Base-by-base conservation (phyloP, 2,113 vertebrate species). In the Ivindomyrus marchei region DNA sequence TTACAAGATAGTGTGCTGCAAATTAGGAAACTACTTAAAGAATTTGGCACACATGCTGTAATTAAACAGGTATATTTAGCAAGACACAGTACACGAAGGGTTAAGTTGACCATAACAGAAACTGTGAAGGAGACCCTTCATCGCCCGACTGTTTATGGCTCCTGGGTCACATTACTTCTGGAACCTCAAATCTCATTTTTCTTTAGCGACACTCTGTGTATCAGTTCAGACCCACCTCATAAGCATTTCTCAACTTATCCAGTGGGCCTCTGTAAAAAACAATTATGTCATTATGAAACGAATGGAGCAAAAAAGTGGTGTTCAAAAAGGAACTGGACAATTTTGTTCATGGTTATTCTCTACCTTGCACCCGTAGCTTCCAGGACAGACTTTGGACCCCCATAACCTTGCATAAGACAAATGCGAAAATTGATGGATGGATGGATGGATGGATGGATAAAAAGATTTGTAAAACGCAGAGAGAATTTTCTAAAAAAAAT, bases 11-110 rank as follows among this genome's bases (percentile, higher is more conserved):
- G 15, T 84, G 56, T 52, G 49, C 70, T 47, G 24, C 49, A 36
- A 58, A 52, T 7, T 77, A 27, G 77, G 21, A 31, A 84, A 80
- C 87, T 50, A 42, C 36, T 42, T n/a, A 11, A 88, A 89, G 90
- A 92, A 92, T 92, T 42, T 89, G 83, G 83, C 89, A 90, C 88
- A 21, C 85, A 80, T 36, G 15, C 46, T 91, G 85, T 91, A 92
- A 91, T 92, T 90, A 92, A 89, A 52, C 24, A 47, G 27, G 80
- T 90, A 89, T 88, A 90, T 91, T 91, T 91, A 90, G 90, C n/a
- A 53, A 66, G 62, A 31, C 13, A 39, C 21, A 45, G 15, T 45
- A 9, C 36, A 85, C 8, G 66, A 88, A 90, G 58, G 87, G 87
- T 47, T 39, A 46, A 56, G 45, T 42, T 83, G 42, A 13, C 39